Conservation (phyloP, 2,113 vertebrate species). For the Sapayoa aenigma region DNA sequence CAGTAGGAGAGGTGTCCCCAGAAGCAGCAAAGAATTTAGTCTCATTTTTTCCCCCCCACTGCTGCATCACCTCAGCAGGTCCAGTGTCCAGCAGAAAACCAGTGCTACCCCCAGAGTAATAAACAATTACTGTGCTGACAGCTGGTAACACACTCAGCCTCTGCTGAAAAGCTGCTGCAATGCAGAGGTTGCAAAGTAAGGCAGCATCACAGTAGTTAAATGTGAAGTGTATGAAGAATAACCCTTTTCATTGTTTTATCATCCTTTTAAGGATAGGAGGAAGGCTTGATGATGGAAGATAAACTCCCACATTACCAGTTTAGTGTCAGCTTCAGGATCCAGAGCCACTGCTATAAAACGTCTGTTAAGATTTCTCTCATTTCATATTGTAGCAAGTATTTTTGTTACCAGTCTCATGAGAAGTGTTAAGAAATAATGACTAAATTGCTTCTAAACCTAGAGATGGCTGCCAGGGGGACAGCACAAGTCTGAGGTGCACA, state of each 20-base stretch:
- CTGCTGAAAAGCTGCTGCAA: slow-evolving; percentile 1
- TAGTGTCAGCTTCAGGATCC: not conserved
- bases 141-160: not conserved
- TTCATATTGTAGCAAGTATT: not conserved
- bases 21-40: not conserved
- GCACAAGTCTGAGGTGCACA: not conserved
- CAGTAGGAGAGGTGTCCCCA: not conserved
- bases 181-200: not conserved
- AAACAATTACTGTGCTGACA: not conserved
- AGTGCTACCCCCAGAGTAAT: not conserved
- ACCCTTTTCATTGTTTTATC: not conserved
- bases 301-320: not conserved
- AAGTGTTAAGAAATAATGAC: not conserved
- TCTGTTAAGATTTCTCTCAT: not conserved
- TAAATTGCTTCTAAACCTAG: not conserved
- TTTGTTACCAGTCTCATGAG: not conserved
- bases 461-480: not conserved
- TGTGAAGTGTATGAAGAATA: not conserved
- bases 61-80: not conserved
- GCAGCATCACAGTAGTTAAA: not conserved
- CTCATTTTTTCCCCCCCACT: not conserved
- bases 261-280: not conserved
- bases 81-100: not conserved
- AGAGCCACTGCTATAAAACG: not conserved
- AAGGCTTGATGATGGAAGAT: not conserved